Percentiles rank a stretch among this genome's conserved stretches.
These are phyloP conservation scores for Dolichotis patagonum DNA, from an alignment of 2,113 vertebrate genomes.

Conservation along the genomic window DNA sequence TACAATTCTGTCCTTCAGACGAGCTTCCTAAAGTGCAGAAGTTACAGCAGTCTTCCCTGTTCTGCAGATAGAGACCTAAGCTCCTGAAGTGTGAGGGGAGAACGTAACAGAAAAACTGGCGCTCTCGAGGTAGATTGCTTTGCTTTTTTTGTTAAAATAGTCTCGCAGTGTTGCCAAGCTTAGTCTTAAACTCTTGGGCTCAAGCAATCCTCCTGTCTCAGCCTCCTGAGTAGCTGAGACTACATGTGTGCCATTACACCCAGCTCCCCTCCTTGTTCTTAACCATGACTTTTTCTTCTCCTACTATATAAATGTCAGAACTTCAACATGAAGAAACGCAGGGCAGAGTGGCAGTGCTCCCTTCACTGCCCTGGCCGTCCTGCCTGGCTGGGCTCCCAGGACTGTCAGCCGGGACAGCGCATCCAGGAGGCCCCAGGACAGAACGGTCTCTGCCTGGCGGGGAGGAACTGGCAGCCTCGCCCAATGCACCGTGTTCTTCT, in stretches of 20 bases:
- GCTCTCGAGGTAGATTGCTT: neutral
- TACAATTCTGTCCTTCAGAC: neutral
- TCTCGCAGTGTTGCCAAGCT: neutral
- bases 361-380: rapidly evolving
- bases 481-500: neutral
- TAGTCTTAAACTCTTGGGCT: neutral
- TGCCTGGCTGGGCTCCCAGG: neutral
- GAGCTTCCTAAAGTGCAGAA: neutral
- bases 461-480: rapidly evolving
- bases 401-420: neutral
- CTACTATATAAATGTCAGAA: conserved; percentile 13
- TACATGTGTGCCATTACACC: neutral
- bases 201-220: neutral
- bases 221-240: neutral
- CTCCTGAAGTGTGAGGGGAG: neutral
- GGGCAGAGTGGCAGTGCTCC: neutral
- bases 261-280: neutral
- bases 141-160: neutral
- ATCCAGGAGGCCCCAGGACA: neutral
- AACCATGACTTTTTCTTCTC: too few relatives aligned
- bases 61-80: neutral
- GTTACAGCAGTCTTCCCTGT: neutral
- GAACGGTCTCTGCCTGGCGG: neutral
- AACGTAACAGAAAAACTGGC: rapidly evolving
- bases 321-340: neutral